Evolutionary conservation across 2,113 vertebrate species (phyloP).

Genomic region (Microtus montanus): DNA sequence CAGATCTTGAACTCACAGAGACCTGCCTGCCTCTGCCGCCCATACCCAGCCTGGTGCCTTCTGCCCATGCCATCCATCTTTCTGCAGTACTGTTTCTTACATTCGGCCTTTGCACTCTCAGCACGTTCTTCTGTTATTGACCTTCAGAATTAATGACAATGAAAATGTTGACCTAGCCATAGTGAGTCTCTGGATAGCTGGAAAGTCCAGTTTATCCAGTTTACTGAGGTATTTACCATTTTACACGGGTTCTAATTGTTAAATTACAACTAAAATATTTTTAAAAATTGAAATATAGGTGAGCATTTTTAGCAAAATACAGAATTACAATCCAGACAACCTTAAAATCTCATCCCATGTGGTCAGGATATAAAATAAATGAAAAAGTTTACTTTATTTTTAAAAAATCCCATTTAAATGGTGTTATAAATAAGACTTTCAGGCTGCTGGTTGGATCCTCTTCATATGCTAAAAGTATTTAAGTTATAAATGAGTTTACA

Average conservation of each 20-base stretch:
- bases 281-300: background rate
- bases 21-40: background rate
- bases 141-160: background rate
- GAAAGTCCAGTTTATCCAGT: background rate
- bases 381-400: background rate
- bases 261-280: background rate
- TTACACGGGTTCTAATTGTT: background rate
- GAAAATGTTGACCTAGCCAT: background rate
- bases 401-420: background rate
- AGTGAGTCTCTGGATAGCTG: background rate
- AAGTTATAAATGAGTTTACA: background rate
- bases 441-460: background rate
- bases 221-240: background rate
- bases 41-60: background rate
- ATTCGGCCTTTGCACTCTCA: no score
- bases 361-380: background rate
- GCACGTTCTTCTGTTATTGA: background rate
- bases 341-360: background rate
- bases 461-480: background rate
- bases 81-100: fast-evolving
- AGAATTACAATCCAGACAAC: background rate
- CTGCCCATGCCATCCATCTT: background rate
- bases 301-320: background rate
- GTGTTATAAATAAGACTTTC: background rate
- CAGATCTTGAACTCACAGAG: background rate